Conservation (phyloP, 2,113 vertebrate genomes). For the Protomyctophum bolini region DNA sequence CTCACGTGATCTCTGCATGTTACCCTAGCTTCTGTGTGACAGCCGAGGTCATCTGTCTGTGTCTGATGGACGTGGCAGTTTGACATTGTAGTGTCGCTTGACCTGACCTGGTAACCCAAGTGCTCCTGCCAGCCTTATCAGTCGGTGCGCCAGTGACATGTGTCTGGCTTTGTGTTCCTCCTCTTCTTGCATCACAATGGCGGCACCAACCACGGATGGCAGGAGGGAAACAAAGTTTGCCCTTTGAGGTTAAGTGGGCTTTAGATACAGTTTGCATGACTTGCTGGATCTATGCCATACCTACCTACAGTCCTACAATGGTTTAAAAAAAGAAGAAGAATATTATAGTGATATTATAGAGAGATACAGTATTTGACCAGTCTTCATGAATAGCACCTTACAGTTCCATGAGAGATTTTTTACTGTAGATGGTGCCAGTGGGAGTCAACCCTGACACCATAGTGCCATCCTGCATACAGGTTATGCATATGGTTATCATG, state of each 20-base stretch:
- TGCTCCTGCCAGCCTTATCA: slow-evolving; percentile 64
- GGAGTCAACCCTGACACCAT: no score
- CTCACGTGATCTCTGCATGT: slow-evolving; percentile 4
- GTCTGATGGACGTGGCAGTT: slow-evolving; percentile 42
- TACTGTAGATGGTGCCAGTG: no score
- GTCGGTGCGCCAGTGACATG: slow-evolving; percentile 41
- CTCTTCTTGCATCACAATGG: slow-evolving; percentile 37
- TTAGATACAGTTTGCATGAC: slow-evolving; percentile 37
- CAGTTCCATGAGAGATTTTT: no score
- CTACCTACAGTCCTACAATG: background rate
- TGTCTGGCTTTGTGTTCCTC: slow-evolving; percentile 45
- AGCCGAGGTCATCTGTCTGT: slow-evolving; percentile 16
- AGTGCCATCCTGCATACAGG: no score
- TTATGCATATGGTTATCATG: no score
- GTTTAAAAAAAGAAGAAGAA: slow-evolving; percentile 12
- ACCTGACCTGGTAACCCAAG: slow-evolving; percentile 69
- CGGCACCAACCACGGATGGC: slow-evolving; percentile 29
- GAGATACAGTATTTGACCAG: no score
- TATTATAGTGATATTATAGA: no score
- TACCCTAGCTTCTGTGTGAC: slow-evolving; percentile 28
- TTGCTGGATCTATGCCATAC: slow-evolving; percentile 9
- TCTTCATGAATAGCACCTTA: no score
- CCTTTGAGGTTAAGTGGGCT: slow-evolving; percentile 42
- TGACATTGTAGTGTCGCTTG: slow-evolving; percentile 70
- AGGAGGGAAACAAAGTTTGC: no score